Evolutionary conservation across 2,888 invertebrate genomes (phyloP).

Genomic region (Chironomus riparius): DNA sequence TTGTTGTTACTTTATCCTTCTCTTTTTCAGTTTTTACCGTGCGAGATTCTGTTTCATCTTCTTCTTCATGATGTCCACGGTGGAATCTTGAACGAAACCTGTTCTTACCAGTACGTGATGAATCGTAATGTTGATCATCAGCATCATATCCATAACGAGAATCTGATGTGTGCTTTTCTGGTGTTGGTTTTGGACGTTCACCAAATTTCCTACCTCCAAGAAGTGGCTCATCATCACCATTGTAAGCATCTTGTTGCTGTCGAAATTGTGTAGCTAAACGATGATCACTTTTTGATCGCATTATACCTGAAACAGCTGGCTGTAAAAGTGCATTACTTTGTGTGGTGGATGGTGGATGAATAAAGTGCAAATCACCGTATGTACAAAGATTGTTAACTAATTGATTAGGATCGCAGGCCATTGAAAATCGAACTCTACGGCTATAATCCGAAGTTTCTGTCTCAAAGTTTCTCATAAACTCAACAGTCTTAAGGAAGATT

Average conservation of each 20-base stretch:
- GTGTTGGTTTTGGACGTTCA: conserved; percentile 48
- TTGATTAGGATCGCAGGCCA: conserved; percentile 88
- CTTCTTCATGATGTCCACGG: conserved; percentile 57
- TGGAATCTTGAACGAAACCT: conserved; percentile 65
- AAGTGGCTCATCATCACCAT: conserved; percentile 56
- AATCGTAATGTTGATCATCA: conserved; percentile 60
- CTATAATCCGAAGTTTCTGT: conserved; percentile 86
- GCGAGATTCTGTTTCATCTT: conserved; percentile 59
- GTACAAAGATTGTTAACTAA: conserved; percentile 78
- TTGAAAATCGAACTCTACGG: conserved; percentile 73
- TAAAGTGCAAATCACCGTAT: conserved; percentile 81
- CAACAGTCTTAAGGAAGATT: conserved; percentile 90
- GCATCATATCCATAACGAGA: conserved; percentile 46
- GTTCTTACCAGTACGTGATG: conserved; percentile 51
- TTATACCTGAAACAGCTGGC: conserved; percentile 64
- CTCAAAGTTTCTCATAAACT: conserved; percentile 89
- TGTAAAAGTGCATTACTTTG: conserved; percentile 47
- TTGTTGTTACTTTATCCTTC: conserved; percentile 58
- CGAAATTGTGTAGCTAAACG: conserved; percentile 80
- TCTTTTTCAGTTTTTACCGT: conserved; percentile 30
- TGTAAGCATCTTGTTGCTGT: conserved; percentile 68
- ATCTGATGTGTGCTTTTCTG: conserved; percentile 40
- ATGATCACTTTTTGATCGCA: conserved; percentile 90
- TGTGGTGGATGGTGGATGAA: conserved; percentile 49
- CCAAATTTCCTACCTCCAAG: conserved; percentile 70